Evolutionary conservation across 2,797 vertebrate genomes (phyloP).

Genomic region (Cuculus canorus): DNA sequence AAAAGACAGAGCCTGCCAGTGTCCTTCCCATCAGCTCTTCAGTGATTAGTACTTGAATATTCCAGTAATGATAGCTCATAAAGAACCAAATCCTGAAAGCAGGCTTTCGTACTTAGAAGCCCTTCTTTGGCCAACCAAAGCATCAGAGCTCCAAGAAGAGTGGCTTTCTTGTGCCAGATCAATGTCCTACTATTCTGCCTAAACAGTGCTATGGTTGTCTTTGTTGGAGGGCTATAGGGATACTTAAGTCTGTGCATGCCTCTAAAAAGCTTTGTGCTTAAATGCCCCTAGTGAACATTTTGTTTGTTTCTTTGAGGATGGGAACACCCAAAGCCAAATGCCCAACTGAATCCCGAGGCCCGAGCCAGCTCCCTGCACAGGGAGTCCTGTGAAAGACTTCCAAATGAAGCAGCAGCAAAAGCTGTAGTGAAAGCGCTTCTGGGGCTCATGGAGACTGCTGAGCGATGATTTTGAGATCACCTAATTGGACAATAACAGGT

Average conservation of each 20-base stretch:
- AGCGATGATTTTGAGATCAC: not conserved
- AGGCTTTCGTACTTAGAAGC: not conserved
- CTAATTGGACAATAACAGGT: not conserved
- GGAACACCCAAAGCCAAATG: not conserved
- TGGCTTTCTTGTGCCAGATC: not conserved
- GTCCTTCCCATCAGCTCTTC: not conserved
- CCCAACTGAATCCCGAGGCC: not conserved
- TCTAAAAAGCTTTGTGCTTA: not conserved
- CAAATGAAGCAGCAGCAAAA: not conserved
- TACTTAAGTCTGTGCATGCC: not conserved
- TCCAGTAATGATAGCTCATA: not conserved
- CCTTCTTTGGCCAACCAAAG: not conserved
- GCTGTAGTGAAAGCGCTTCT: not conserved
- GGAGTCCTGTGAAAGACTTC: not conserved
- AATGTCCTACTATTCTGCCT: not conserved
- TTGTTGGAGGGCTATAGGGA: not conserved
- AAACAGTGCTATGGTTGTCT: not conserved
- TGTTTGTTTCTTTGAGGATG: not conserved
- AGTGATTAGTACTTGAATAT: not conserved
- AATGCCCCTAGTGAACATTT: not conserved
- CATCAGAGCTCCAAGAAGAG: accelerated
- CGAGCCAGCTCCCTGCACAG: accelerated
- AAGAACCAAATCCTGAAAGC: not conserved
- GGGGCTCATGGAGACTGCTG: not conserved
- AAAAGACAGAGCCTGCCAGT: not conserved